Evolutionary conservation across 2,113 vertebrate genomes (phyloP).

Genomic region (Sialia sialis): DNA sequence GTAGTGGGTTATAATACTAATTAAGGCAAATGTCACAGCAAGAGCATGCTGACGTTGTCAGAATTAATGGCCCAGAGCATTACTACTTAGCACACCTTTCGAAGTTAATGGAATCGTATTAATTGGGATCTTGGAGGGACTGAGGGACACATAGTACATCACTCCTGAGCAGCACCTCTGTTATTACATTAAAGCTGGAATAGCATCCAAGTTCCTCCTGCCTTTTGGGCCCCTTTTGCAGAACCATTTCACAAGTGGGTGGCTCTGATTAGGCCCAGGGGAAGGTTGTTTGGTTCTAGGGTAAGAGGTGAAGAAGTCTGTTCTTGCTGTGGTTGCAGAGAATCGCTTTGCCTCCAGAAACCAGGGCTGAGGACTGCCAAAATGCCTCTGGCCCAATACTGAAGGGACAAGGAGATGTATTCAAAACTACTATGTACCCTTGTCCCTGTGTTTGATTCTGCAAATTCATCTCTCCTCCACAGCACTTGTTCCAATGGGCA

Average conservation of each 20-base stretch:
- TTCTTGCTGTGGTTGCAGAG: background rate
- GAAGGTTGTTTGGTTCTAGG: background rate
- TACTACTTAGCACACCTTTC: constrained; percentile 60
- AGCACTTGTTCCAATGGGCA: background rate
- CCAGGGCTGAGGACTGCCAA: background rate
- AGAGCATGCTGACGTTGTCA: constrained; percentile 60
- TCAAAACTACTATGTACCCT: background rate
- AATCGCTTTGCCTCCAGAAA: background rate
- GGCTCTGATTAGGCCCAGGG: background rate
- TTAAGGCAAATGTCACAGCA: constrained; percentile 67
- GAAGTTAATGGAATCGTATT: constrained; percentile 69
- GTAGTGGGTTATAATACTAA: constrained; percentile 51
- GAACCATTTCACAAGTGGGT: constrained; percentile 40
- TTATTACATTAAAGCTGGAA: constrained; percentile 36
- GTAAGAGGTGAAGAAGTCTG: constrained; percentile 1
- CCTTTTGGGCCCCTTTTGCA: background rate
- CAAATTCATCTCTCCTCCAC: background rate
- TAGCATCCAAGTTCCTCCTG: constrained; percentile 29
- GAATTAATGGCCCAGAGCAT: constrained; percentile 69
- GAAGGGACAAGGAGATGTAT: background rate
- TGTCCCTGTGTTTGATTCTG: background rate
- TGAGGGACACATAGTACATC: constrained; percentile 40
- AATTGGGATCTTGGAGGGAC: constrained; percentile 60
- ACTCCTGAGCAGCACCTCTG: constrained; percentile 35
- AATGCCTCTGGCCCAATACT: background rate